phyloP scores from a whole-genome alignment of 2,113 vertebrate genomes.

The Numenius arquata region DNA sequence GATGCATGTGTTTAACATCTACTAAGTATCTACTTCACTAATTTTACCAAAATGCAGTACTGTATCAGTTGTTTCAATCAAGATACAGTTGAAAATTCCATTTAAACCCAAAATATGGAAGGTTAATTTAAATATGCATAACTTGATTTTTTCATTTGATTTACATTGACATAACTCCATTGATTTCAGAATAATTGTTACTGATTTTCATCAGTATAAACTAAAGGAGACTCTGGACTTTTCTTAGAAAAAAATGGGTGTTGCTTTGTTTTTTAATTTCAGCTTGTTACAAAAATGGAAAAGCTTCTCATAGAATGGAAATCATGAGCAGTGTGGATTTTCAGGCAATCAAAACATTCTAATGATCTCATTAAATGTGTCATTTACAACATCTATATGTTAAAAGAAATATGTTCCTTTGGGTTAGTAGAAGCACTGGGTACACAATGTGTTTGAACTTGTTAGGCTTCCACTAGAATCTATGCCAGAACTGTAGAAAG shows the following conservation, averaged over 20 bases:
- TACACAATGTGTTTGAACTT: slow-evolving; percentile 33
- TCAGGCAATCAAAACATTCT: slow-evolving; percentile 50
- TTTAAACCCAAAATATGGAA: neutral
- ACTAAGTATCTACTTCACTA: neutral
- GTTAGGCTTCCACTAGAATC: neutral
- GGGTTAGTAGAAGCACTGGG: neutral
- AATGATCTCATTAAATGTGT: slow-evolving; percentile 33
- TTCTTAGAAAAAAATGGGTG: neutral
- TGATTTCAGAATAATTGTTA: neutral
- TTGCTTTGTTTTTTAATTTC: neutral
- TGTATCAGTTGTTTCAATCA: neutral
- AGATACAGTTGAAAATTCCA: neutral
- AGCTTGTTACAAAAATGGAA: neutral
- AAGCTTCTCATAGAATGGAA: slow-evolving; percentile 5
- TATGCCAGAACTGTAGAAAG: slow-evolving; percentile 37
- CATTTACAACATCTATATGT: neutral
- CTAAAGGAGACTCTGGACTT: neutral
- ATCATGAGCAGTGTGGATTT: slow-evolving; percentile 35
- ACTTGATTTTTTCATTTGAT: neutral
- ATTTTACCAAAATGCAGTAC: neutral
- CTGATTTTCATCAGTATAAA: neutral
- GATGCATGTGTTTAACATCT: neutral
- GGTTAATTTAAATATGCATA: neutral
- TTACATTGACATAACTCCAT: neutral
- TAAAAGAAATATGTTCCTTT: slow-evolving; percentile 27